Evolutionary conservation across 2,113 vertebrate genomes (phyloP).

Genomic region (Sebastes fasciatus): DNA sequence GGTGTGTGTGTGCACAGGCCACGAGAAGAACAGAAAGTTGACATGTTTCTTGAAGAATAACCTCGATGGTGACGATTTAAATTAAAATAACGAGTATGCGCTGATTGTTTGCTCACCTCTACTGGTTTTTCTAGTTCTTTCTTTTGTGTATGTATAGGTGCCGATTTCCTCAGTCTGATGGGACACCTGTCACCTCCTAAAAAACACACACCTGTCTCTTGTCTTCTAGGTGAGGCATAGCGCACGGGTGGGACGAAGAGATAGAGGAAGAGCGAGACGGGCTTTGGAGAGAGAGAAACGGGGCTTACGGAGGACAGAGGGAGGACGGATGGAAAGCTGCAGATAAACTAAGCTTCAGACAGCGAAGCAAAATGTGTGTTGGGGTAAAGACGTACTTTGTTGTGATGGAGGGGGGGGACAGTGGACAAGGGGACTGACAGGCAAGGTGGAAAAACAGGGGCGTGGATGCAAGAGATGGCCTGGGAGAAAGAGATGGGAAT

Average conservation of each 20-base stretch:
- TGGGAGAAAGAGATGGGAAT: neutral
- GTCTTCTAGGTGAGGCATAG: slow-evolving; percentile 60
- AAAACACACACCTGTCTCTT: slow-evolving; percentile 56
- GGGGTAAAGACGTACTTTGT: slow-evolving; percentile 58
- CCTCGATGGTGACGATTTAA: too few relatives aligned
- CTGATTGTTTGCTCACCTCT: neutral
- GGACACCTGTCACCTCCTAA: slow-evolving; percentile 33
- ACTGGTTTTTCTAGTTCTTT: neutral
- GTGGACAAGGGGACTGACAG: slow-evolving; percentile 45
- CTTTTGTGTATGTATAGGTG: neutral
- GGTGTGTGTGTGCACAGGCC: slow-evolving; percentile 20
- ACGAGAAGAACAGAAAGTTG: neutral
- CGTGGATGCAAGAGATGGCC: slow-evolving; percentile 10
- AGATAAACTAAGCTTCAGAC: slow-evolving; percentile 77
- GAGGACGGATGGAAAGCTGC: slow-evolving; percentile 62
- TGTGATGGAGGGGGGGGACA: slow-evolving; percentile 30
- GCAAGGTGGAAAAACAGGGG: slow-evolving; percentile 36
- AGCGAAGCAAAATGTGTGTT: slow-evolving; percentile 55
- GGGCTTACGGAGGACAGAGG: slow-evolving; percentile 66
- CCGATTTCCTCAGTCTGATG: neutral
- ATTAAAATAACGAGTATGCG: too few relatives aligned
- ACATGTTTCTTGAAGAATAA: neutral
- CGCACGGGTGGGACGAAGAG: slow-evolving; percentile 66
- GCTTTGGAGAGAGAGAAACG: slow-evolving; percentile 58
- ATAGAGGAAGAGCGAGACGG: slow-evolving; percentile 59